Evolutionary conservation across 2,888 invertebrate genomes (phyloP).

Genomic region (Heteromurus nitidus): DNA sequence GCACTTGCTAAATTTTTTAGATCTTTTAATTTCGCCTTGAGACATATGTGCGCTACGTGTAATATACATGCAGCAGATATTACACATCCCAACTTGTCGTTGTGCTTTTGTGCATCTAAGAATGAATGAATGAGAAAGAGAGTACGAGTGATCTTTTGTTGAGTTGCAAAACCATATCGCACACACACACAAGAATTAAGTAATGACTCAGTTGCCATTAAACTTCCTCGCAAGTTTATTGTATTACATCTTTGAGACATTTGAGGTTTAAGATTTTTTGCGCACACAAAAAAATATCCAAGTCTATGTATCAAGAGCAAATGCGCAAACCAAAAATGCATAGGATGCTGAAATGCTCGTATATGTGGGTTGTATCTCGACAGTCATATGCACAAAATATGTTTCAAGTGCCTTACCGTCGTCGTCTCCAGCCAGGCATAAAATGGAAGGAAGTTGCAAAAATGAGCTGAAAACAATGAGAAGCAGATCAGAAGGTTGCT

Average conservation of each 20-base stretch:
- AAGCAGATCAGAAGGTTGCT: constrained; percentile 62
- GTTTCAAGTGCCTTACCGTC: no score
- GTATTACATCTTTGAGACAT: no score
- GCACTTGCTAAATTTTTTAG: constrained; percentile 59
- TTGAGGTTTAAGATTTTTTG: not conserved
- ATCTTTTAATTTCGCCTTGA: constrained; percentile 52
- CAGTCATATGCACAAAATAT: not conserved
- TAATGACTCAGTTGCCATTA: constrained; percentile 39
- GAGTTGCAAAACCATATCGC: constrained; percentile 31
- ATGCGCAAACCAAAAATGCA: not conserved
- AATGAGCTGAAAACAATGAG: constrained; percentile 65
- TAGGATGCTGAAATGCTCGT: not conserved
- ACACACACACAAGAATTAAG: constrained; percentile 26
- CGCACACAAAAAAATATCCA: not conserved
- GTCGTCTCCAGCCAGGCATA: constrained; percentile 46
- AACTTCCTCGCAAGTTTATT: constrained; percentile 50
- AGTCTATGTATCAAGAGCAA: not conserved
- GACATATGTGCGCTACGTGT: constrained; percentile 41
- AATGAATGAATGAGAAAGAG: not conserved
- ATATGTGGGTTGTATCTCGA: not conserved
- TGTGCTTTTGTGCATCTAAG: constrained; percentile 3
- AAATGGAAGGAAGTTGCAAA: constrained; percentile 67
- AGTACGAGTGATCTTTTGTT: constrained; percentile 1
- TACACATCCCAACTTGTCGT: not conserved
- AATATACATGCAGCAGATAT: constrained; percentile 33